Conservation (phyloP, 2,797 vertebrate genomes). For the Helicolenus hilgendorfi region DNA sequence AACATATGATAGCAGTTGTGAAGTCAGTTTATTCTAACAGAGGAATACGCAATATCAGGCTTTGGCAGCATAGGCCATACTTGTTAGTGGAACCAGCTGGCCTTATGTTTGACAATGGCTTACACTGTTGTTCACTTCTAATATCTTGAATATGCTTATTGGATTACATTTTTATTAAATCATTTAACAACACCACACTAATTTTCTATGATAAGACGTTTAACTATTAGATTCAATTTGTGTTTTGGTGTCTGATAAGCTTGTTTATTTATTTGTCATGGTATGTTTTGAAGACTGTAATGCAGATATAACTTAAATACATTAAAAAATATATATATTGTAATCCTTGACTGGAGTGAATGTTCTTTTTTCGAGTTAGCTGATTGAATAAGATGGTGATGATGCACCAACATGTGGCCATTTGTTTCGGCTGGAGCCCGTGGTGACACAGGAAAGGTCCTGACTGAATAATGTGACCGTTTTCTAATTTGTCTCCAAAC, state of each 20-base stretch:
- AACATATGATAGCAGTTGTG: not conserved
- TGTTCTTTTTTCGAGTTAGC: not conserved
- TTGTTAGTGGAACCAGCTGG: not conserved
- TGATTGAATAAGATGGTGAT: conserved; percentile 27
- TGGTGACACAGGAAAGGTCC: conserved; percentile 43
- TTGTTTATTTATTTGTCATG: not conserved
- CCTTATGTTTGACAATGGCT: not conserved
- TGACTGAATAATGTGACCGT: conserved; percentile 49
- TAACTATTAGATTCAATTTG: not conserved
- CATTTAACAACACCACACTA: too few species aligned
- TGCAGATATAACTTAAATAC: not conserved
- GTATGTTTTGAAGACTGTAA: not conserved
- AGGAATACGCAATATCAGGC: not conserved
- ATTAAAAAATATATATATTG: too few species aligned
- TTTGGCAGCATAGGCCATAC: not conserved
- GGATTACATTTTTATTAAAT: not conserved
- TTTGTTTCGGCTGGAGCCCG: conserved; percentile 16
- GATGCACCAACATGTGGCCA: conserved; percentile 6
- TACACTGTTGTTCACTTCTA: not conserved
- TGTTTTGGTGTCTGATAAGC: not conserved
- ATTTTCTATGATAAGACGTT: not conserved
- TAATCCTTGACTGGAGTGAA: too few species aligned
- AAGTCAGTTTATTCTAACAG: not conserved
- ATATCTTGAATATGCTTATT: not conserved
- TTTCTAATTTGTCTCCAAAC: conserved; percentile 66